Conservation (phyloP, 2,797 vertebrate genomes). For the Apogon talboti region DNA sequence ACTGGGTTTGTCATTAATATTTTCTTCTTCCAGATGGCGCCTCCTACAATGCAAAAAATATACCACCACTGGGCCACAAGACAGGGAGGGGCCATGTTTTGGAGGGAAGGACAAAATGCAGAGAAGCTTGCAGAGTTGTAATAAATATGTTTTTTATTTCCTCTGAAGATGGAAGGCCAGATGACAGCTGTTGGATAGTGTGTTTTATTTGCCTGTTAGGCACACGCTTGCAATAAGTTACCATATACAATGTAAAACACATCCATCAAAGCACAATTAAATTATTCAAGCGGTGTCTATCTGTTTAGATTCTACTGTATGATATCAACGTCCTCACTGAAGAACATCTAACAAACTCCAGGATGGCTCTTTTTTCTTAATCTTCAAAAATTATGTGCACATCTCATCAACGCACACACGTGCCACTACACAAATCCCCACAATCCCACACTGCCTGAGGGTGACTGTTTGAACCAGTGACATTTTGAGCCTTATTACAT, state of each 20-base stretch:
- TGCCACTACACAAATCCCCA: conserved; percentile 67
- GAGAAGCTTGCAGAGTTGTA: conserved; percentile 37
- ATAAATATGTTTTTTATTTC: conserved; percentile 31
- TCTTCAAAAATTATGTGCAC: conserved; percentile 58
- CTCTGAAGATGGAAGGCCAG: conserved; percentile 33
- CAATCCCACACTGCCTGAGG: conserved; percentile 71
- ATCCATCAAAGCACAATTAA: conserved; percentile 26
- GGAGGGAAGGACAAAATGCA: conserved; percentile 54
- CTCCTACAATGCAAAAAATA: conserved; percentile 78
- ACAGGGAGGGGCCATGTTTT: conserved; percentile 54
- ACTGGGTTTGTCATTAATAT: conserved; percentile 84
- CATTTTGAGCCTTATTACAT: conserved; percentile 82
- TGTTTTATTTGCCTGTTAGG: background rate
- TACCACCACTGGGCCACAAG: conserved; percentile 69
- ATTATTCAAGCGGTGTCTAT: conserved; percentile 44
- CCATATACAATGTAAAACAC: conserved; percentile 11
- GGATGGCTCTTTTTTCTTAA: conserved; percentile 58
- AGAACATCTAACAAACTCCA: conserved; percentile 32
- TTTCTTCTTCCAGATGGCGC: conserved; percentile 82
- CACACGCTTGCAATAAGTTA: conserved; percentile 14
- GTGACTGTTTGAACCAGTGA: conserved; percentile 78
- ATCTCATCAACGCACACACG: conserved; percentile 56
- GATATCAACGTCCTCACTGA: background rate
- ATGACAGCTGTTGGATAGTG: conserved; percentile 32
- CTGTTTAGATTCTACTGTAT: conserved; percentile 30